Conservation (phyloP, 2,113 vertebrate genomes). For the Microtus oregoni region DNA sequence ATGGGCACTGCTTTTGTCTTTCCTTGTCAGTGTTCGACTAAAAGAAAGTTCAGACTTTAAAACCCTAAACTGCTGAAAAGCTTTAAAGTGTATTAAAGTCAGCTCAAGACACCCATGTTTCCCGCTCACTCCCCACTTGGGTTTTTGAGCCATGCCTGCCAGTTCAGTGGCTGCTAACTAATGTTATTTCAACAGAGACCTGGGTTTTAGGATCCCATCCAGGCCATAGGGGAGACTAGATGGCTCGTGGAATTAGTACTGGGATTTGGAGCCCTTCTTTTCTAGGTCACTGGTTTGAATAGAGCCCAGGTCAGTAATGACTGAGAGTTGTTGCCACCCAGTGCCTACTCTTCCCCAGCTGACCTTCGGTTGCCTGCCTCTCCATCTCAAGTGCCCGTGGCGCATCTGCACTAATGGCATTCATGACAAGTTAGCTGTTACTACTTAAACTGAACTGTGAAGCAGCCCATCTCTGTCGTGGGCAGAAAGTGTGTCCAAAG, state of each 20-base stretch:
- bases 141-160: background rate
- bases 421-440: constrained; percentile 67
- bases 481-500: background rate
- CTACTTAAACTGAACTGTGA: constrained; percentile 17
- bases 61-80: constrained; percentile 31
- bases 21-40: constrained; percentile 58
- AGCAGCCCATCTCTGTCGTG: background rate
- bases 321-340: background rate
- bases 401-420: constrained; percentile 65
- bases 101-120: background rate
- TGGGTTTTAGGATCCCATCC: constrained; percentile 45
- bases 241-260: constrained; percentile 55
- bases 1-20: constrained; percentile 74
- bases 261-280: constrained; percentile 69
- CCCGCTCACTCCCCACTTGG: background rate
- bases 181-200: constrained; percentile 36
- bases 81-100: constrained; percentile 55
- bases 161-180: constrained; percentile 40
- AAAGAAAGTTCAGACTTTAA: constrained; percentile 42
- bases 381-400: constrained; percentile 52
- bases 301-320: constrained; percentile 63
- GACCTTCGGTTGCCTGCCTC: constrained; percentile 38
- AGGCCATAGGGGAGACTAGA: constrained; percentile 62
- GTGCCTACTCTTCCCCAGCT: background rate
- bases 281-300: constrained; percentile 78